Conservation (phyloP, 2,797 vertebrate genomes). For the Podarcis siculus region DNA sequence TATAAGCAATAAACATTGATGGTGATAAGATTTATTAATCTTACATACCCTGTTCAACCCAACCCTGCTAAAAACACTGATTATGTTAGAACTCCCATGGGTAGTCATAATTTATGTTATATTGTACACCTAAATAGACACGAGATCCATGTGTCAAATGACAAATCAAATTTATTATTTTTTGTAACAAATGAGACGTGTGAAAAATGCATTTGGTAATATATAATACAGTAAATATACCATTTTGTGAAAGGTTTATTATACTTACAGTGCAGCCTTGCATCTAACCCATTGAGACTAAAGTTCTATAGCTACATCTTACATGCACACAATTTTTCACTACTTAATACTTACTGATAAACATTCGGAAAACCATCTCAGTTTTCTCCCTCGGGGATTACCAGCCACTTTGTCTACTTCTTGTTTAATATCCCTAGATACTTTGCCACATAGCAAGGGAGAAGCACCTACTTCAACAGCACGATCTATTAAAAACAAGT, state of each 20-base stretch:
- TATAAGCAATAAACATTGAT: too few relatives aligned
- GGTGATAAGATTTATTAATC: too few relatives aligned
- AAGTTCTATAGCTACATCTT: not conserved
- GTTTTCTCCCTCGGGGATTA: conserved; percentile 84
- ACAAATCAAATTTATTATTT: too few relatives aligned
- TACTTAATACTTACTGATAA: conserved; percentile 86
- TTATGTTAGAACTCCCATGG: too few relatives aligned
- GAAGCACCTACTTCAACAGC: conserved; percentile 86
- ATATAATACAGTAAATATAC: not conserved
- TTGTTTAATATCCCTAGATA: conserved; percentile 92
- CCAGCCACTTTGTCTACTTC: conserved; percentile 89
- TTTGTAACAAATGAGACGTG: not conserved
- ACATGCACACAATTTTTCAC: not conserved
- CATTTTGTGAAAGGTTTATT: too few relatives aligned
- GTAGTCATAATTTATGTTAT: too few relatives aligned
- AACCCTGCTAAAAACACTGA: too few relatives aligned
- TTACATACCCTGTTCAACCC: too few relatives aligned
- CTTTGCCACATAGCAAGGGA: conserved; percentile 93
- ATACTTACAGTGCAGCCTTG: not conserved
- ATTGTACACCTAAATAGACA: too few relatives aligned
- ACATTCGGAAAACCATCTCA: conserved; percentile 94
- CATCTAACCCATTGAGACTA: not conserved
- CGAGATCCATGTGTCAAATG: too few relatives aligned
- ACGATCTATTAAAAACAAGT: conserved; percentile 79
- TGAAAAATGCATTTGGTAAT: not conserved